Base-by-base conservation (phyloP, 2,888 invertebrate genomes). In the Aphelenchoides bicaudatus region DNA sequence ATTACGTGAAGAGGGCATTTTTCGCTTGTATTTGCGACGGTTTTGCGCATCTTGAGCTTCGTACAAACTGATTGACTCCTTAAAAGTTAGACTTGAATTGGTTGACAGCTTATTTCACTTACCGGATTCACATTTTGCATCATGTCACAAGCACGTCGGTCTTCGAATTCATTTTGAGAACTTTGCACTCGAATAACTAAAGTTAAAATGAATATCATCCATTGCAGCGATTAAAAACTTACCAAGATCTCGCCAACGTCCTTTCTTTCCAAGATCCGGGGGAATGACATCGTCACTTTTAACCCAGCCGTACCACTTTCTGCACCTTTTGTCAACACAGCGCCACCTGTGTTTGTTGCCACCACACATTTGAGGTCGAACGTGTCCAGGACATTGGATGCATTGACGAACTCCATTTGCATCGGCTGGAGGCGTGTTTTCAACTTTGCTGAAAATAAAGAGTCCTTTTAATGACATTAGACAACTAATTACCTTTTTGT, bases 271-370 rank as follows among this genome's bases (percentile, higher is more conserved):
- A 3, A 72, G 54, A 57, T 75, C 75, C 39, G 62, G 63, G 6
- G 75, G 75, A 30, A 75, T 73, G 47, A 73, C 73, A 23, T 75
- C 75, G 60, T 68, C 65, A 27, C 71, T 65, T 31, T 67, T 65
- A 29, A 75, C 75, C 75, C 75, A 75, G 23, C 75, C 75, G 56
- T 75, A 75, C 75, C 75, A 75, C 54, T 75, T 75, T 2, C 75
- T 66, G 39, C 75, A 75, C 47, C 73, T 73, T 55, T 75, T 75
- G 61, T 76, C 75, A 21, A 75, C 75, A 54, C 75, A 75, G 27
- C 75, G 63, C 75, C 75, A 75, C 49, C 75, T 51, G 50, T 66
- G 66, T 34, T 66, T 66, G 52, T 66, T 66, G 3, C 63, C 63
- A 19, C 65, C 64, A 46, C 73, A n/a, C 73, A 73, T 73, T 51